Evolutionary conservation across 2,113 vertebrate species (phyloP).

Genomic region (Fukomys damarensis): DNA sequence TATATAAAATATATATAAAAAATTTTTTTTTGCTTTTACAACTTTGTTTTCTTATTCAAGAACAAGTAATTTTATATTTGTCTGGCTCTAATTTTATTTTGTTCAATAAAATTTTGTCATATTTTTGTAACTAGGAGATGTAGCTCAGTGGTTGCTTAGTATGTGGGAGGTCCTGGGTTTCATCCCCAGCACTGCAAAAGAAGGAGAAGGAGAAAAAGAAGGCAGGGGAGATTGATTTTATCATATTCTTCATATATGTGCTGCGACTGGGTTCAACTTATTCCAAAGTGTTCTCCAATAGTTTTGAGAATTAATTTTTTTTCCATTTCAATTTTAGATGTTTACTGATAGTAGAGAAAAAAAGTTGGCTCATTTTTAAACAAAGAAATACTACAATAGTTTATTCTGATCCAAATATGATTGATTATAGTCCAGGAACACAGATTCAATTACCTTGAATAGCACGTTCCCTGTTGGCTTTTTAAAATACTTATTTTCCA

Average conservation of each 20-base stretch:
- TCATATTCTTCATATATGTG: not conserved
- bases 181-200: not conserved
- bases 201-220: not conserved
- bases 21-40: not conserved
- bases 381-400: not conserved
- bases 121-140: not conserved
- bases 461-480: not conserved
- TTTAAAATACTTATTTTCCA: not conserved
- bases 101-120: not conserved
- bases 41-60: not conserved
- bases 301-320: not conserved
- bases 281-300: not conserved
- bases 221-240: not conserved
- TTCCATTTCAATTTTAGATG: not conserved
- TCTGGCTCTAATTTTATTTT: not conserved
- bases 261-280: not conserved
- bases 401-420: not conserved
- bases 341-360: not conserved
- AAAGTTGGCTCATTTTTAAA: not conserved
- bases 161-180: not conserved
- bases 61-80: not conserved
- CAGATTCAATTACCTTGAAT: not conserved
- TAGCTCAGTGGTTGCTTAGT: not conserved
- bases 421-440: not conserved
- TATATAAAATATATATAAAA: not conserved